Evolutionary conservation across 2,888 invertebrate genomes (phyloP).

Genomic region (Cacoxenus indagator): DNA sequence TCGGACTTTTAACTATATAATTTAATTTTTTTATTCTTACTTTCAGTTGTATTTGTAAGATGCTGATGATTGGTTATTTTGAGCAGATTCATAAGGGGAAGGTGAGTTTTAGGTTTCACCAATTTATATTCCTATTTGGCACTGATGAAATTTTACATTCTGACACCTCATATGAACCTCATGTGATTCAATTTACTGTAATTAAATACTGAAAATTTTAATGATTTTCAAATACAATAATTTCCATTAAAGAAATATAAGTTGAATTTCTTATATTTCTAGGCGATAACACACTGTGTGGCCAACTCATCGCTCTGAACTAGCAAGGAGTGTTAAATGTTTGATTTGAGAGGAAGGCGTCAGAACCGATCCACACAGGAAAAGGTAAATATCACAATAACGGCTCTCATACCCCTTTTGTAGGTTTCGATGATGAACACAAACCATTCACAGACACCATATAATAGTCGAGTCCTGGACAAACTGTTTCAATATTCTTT

Average conservation of each 20-base stretch:
- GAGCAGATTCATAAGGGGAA: no score
- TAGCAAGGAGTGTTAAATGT: no score
- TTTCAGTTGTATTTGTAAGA: no score
- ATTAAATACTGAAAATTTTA: no score
- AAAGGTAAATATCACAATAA: neutral
- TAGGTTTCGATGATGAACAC: constrained; percentile 56
- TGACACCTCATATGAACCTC: constrained; percentile 69
- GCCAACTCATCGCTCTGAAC: no score
- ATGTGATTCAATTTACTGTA: constrained; percentile 58
- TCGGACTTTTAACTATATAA: neutral
- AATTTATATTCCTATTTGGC: no score
- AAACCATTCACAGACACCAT: constrained; percentile 69
- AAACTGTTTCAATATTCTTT: constrained; percentile 66
- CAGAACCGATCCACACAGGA: no score
- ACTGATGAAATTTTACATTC: constrained; percentile 65
- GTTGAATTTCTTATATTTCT: neutral
- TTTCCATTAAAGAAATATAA: no score
- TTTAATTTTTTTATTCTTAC: neutral
- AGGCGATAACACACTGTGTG: neutral
- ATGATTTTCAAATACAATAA: constrained; percentile 43
- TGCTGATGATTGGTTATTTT: no score
- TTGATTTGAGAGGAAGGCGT: no score
- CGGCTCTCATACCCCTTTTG: neutral
- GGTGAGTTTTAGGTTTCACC: no score
- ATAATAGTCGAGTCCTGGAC: constrained; percentile 51